Evolutionary conservation across 2,113 vertebrate genomes (phyloP), one percentile per base, ranked within the genome.

Genomic region (Pogonocichla stellata): DNA sequence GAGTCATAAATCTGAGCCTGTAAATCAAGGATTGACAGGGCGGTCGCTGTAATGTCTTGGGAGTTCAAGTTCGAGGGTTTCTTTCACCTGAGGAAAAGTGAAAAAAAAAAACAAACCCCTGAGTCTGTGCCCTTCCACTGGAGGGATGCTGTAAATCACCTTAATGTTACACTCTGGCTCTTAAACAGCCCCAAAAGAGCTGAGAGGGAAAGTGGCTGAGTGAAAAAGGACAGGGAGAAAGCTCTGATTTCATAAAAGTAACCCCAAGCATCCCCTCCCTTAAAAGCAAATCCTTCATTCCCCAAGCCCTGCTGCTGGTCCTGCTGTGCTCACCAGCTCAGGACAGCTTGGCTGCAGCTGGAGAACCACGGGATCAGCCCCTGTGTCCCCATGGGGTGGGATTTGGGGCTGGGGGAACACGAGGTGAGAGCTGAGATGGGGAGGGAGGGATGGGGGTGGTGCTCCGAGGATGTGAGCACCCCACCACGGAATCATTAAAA

Each of bases 1-100:
- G 80, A 73, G 66, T 70, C 91, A 47, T 96, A 97, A 96, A 97
- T 95, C 47, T 85, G 91, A 92, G 86, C 86, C 86, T 61, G 9
- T 96, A 97, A 97, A 97, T 97, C 95, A 95, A 9, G 75, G 84
- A 36, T 6, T 93, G 95, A 91, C 3, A 12, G 80, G 47, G 86
- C 40, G 26, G 88, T 28, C 29, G 9, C 40, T 77, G 73, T 23
- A 80, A 78, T 51, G 84, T 70, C 96, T 82, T 10, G 5, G 80
- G 96, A 92, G 89, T 74, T 95, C 90, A 91, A 91, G 13, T 90
- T 84, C 1, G 20, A 93, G 89, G 94, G 71, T 93, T 95, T 93
- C 92, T 86, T 93, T 96, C 96, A 96, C 96, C 95, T 95, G 96
- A 96, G 84, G 91, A 95, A 94, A 87, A 89, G 42, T 14, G n/a